phyloP scores from a whole-genome alignment of 2,888 invertebrate species.

The Clanis bilineata region DNA sequence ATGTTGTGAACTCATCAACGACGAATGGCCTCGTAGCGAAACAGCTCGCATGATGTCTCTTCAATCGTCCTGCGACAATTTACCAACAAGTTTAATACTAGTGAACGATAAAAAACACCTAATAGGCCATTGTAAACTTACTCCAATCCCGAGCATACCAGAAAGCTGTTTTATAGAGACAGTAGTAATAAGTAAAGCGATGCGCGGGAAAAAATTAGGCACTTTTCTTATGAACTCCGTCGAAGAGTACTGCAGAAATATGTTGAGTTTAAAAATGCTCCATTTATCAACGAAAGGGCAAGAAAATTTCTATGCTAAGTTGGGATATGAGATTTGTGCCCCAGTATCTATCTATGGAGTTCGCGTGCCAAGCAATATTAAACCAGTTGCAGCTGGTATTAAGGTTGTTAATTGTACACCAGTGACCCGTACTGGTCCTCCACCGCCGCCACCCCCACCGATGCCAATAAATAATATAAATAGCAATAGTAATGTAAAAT shows the following conservation, averaged over 20 bases:
- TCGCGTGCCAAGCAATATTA: conserved; percentile 39
- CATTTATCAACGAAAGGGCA: conserved; percentile 89
- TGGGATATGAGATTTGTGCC: conserved; percentile 86
- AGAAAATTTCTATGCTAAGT: conserved; percentile 88
- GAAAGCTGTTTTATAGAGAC: conserved; percentile 91
- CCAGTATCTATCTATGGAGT: conserved; percentile 87
- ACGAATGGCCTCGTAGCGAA: conserved; percentile 93
- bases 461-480: conserved; percentile 51
- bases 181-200: conserved; percentile 87
- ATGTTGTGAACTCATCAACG: conserved; percentile 90
- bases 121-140: conserved; percentile 91
- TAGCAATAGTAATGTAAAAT: conserved; percentile 45
- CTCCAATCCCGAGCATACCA: conserved; percentile 85
- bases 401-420: conserved; percentile 43
- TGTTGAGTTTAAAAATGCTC: conserved; percentile 83
- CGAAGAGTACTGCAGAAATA: conserved; percentile 87
- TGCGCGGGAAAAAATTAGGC: conserved; percentile 89
- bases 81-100: conserved; percentile 88
- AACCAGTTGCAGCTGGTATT: conserved; percentile 32
- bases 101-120: conserved; percentile 80
- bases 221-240: conserved; percentile 87
- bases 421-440: conserved; percentile 34
- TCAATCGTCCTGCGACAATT: conserved; percentile 86
- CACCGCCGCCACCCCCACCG: conserved; percentile 69
- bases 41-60: conserved; percentile 89